phyloP scores from a whole-genome alignment of 2,113 vertebrate species.

The Camelus dromedarius region DNA sequence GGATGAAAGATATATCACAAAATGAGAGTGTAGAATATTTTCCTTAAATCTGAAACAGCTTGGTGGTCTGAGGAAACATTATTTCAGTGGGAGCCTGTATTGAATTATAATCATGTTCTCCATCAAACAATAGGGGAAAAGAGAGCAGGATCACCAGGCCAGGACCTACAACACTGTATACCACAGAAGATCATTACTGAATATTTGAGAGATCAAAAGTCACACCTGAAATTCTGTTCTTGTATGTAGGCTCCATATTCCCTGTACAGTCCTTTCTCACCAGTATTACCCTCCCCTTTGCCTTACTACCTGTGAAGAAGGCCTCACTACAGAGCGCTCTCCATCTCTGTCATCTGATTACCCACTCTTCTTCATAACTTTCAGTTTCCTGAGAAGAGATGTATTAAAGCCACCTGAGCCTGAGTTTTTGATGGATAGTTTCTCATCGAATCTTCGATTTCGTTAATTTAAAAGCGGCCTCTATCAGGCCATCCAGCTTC shows the following conservation, averaged over 20 bases:
- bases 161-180: background rate
- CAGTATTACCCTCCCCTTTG: constrained; percentile 10
- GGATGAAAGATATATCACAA: background rate
- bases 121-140: background rate
- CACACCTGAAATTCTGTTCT: background rate
- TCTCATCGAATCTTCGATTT: constrained; percentile 49
- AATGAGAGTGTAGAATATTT: background rate
- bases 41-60: background rate
- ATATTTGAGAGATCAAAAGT: background rate
- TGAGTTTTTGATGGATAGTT: constrained; percentile 65
- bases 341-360: constrained; percentile 62
- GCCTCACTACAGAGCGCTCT: background rate
- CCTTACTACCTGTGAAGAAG: constrained; percentile 67
- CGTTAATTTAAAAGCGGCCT: constrained; percentile 65
- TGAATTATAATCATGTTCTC: background rate
- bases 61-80: background rate
- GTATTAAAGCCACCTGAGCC: constrained; percentile 76
- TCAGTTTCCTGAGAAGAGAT: constrained; percentile 55
- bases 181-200: background rate
- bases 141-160: background rate
- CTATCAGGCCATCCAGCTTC: constrained; percentile 61
- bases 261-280: background rate
- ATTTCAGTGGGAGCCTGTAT: background rate
- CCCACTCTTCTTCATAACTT: constrained; percentile 71
- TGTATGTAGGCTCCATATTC: background rate